Conservation (phyloP, 1,140 invertebrate genomes). For the Sesamia nonagrioides region DNA sequence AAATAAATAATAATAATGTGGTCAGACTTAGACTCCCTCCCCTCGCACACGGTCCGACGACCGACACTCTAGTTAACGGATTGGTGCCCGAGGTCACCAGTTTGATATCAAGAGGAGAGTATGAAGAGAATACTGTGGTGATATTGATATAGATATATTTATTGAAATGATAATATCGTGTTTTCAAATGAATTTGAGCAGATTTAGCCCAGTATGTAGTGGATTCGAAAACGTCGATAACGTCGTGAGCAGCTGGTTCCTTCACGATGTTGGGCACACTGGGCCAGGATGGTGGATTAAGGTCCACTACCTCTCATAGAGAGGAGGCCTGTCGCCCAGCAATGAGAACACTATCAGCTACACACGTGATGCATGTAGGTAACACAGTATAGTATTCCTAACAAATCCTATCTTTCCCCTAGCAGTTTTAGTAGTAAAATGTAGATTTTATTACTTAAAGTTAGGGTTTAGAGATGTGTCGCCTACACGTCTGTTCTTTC, state of each 20-base stretch:
- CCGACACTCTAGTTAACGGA: conserved; percentile 18
- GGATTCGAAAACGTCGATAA: too few species aligned
- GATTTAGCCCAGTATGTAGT: too few species aligned
- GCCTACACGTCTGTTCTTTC: neutral
- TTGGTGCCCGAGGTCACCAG: conserved; percentile 33
- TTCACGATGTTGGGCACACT: too few species aligned
- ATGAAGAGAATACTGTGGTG: too few species aligned
- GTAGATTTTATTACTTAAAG: conserved; percentile 1
- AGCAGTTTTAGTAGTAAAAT: neutral
- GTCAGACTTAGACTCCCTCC: conserved; percentile 4
- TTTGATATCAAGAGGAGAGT: neutral
- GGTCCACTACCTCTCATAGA: too few species aligned
- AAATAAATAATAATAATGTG: conserved; percentile 34
- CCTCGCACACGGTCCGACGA: conserved; percentile 29
- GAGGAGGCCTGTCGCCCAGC: too few species aligned
- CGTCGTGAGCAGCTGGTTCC: too few species aligned
- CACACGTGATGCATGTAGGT: too few species aligned
- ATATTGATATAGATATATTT: neutral
- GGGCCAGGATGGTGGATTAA: too few species aligned
- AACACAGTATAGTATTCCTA: too few species aligned
- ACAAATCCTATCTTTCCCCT: neutral
- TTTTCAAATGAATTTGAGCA: neutral
- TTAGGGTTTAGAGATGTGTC: too few species aligned
- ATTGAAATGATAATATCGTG: neutral
- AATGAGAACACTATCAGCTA: too few species aligned